Base-by-base conservation (phyloP, 2,888 invertebrate species). In the Andrena marginata region DNA sequence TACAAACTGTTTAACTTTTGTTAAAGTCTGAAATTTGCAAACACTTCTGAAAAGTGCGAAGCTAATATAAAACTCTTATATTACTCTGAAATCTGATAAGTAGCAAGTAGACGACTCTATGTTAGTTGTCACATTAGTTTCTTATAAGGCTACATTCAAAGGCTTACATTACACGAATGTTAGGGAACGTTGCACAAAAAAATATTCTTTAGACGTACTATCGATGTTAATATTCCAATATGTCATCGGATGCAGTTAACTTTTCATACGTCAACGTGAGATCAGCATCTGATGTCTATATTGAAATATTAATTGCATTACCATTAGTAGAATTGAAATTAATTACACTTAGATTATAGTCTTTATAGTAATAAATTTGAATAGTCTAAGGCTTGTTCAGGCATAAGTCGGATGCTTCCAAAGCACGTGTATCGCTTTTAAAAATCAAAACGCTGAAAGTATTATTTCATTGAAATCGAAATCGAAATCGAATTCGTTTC, bases 181-280 rank as follows among this genome's bases (percentile, higher is more conserved):
- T 85, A 83, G 77, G 73, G 70, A 85, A 80, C 85, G 65, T 85
- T 77, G 80, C 77, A 80, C 65, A 80, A 85, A 80, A 69, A 85
- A 71, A 68, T 85, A 82, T 75, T 80, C 74, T 79, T 79, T 80
- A 62, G 73, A 80, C 42, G 68, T 77, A 86, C 88, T 69, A 81
- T 59, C 60, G 59, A 77, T 60, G 73, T 85, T 77, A 80, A 81
- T 77, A 77, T 86, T 81, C 81, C 86, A 88, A 86, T 77, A 83
- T 68, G 79, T 85, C 80, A 87, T 82, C 78, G 80, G 85, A 87
- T 85, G 85, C 90, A 88, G 86, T 89, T 88, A 86, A 91, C 85
- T 79, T 84, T 42, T 76, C 70, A 69, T 70, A 60, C 60, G 89
- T 90, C 82, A 90, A 90, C 89, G 84, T 90, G 90, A 90, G 90